Percentiles rank a stretch among this genome's conserved stretches.
Conservation (phyloP, 2,888 invertebrate genomes). For the Thumatha senex region DNA sequence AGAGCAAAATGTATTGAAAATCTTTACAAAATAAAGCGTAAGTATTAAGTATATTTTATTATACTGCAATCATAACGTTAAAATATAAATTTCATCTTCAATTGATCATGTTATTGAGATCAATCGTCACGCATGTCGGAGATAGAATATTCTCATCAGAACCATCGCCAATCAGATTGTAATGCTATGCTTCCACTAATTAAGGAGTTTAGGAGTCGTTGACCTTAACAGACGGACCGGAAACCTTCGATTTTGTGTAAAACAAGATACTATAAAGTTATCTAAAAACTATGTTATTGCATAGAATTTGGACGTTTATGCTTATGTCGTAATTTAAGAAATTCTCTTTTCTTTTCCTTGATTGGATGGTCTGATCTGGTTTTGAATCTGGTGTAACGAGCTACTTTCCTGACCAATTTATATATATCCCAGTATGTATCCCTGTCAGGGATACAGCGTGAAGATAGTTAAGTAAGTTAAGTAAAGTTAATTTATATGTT, state of each 20-base stretch:
- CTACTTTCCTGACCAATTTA: too few relatives aligned
- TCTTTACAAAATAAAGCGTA: too few relatives aligned
- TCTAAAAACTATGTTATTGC: background rate
- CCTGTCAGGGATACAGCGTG: too few relatives aligned
- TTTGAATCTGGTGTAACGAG: too few relatives aligned
- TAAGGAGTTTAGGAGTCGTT: slow-evolving; percentile 16
- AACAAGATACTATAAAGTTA: background rate
- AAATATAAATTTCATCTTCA: background rate
- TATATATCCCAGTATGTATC: too few relatives aligned
- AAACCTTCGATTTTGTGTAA: slow-evolving; percentile 14
- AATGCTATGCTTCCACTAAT: slow-evolving; percentile 35
- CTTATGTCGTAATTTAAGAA: background rate
- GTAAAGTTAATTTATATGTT: too few relatives aligned
- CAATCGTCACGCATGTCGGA: slow-evolving; percentile 27
- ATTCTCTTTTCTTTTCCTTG: background rate
- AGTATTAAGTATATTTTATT: too few relatives aligned
- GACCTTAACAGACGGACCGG: slow-evolving; percentile 33
- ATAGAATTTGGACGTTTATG: background rate
- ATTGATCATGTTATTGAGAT: slow-evolving; percentile 7
- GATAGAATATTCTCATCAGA: slow-evolving; percentile 26
- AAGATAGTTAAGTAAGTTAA: too few relatives aligned
- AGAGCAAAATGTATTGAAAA: too few relatives aligned
- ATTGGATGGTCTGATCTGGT: background rate
- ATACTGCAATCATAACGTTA: too few relatives aligned
- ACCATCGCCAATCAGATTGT: slow-evolving; percentile 22